Percentiles rank a stretch among this genome's conserved stretches.
Conservation (phyloP, 2,888 invertebrate genomes). For the Limenitis camilla region DNA sequence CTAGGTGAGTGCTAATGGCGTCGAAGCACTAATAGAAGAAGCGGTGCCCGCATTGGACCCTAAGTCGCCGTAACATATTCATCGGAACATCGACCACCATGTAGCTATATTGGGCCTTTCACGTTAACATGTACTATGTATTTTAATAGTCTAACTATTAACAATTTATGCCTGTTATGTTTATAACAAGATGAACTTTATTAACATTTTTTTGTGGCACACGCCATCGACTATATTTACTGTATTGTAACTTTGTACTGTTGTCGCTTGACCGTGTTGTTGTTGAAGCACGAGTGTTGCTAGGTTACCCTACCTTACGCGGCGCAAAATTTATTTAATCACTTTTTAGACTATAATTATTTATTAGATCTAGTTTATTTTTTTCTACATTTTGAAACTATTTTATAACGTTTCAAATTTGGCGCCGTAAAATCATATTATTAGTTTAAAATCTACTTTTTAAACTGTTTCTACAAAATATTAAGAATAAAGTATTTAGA, state of each 20-base stretch:
- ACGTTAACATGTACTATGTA: conserved; percentile 73
- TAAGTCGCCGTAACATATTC: conserved; percentile 63
- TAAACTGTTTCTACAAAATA: no score
- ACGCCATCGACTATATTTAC: conserved; percentile 75
- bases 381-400: conserved; percentile 24
- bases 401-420: conserved; percentile 37
- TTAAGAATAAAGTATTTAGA: no score
- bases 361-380: conserved; percentile 27
- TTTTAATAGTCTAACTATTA: conserved; percentile 75
- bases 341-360: conserved; percentile 27
- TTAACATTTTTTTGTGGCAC: conserved; percentile 70
- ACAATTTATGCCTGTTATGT: conserved; percentile 75
- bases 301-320: conserved; percentile 54
- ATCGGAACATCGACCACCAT: conserved; percentile 72
- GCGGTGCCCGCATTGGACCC: conserved; percentile 50
- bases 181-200: conserved; percentile 73
- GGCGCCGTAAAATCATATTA: conserved; percentile 40
- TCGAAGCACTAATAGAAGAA: conserved; percentile 69
- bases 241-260: conserved; percentile 63
- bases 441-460: conserved; percentile 9
- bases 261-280: conserved; percentile 70
- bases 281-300: conserved; percentile 66
- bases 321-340: conserved; percentile 48
- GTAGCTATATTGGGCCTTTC: conserved; percentile 75
- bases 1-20: conserved; percentile 87